Percentiles rank a stretch among this genome's conserved stretches.
Evolutionary conservation across 2,113 vertebrate species (phyloP).

Genomic region (Oxygymnocypris stewartii): DNA sequence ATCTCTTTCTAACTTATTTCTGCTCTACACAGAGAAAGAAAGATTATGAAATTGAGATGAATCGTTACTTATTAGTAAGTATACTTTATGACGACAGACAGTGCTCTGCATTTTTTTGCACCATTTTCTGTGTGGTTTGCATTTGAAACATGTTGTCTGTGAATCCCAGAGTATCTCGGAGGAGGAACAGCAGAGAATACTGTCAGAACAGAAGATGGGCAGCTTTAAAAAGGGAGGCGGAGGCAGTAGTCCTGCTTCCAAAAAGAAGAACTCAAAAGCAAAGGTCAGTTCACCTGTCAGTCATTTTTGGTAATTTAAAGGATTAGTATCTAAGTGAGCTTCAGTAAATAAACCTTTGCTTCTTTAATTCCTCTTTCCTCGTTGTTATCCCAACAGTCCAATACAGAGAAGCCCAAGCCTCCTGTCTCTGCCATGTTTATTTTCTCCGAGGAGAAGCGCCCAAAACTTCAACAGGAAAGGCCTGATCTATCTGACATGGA

Average conservation of each 20-base stretch:
- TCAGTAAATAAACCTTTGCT: not conserved
- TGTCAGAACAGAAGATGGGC: constrained; percentile 91
- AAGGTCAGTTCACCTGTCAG: constrained; percentile 74
- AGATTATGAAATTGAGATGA: constrained; percentile 93
- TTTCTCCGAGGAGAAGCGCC: constrained; percentile 94
- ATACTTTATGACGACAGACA: not conserved
- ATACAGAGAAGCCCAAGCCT: constrained; percentile 90
- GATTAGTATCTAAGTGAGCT: not conserved
- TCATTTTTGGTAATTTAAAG: not conserved
- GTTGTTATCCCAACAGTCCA: constrained; percentile 68
- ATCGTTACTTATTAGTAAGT: constrained; percentile 93
- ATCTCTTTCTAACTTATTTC: constrained; percentile 26
- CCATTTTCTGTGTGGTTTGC: not conserved
- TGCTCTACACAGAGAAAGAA: constrained; percentile 87
- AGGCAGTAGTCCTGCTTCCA: constrained; percentile 79
- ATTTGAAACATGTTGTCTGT: not conserved
- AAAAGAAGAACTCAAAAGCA: constrained; percentile 80
- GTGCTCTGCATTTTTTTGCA: not conserved
- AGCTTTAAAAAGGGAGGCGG: constrained; percentile 82
- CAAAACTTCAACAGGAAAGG: constrained; percentile 92
- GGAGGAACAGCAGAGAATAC: constrained; percentile 93
- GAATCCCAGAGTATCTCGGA: constrained; percentile 84
- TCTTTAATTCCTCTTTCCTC: not conserved
- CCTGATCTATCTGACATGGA: constrained; percentile 91
- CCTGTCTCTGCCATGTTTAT: constrained; percentile 99